phyloP scores from a whole-genome alignment of 2,888 invertebrate genomes.

The Phania funesta region DNA sequence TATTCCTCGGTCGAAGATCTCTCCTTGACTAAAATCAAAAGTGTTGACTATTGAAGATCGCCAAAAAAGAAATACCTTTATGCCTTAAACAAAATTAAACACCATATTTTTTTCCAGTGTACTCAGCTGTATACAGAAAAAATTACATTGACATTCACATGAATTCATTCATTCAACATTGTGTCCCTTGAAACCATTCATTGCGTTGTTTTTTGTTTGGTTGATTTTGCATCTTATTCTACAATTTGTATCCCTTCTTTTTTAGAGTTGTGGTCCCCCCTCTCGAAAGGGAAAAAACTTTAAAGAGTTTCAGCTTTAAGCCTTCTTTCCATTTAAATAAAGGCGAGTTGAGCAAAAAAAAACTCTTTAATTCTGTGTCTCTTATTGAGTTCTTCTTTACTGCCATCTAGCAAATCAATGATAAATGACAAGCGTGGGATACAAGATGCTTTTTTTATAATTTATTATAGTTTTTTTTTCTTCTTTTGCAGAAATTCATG shows the following conservation, averaged over 20 bases:
- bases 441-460: slow-evolving; percentile 35
- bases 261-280: neutral
- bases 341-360: slow-evolving; percentile 32
- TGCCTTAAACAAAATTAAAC: neutral
- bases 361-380: slow-evolving; percentile 20
- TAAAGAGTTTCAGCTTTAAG: slow-evolving; percentile 29
- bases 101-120: slow-evolving; percentile 1
- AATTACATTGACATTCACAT: slow-evolving; percentile 38
- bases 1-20: too few relatives aligned
- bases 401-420: slow-evolving; percentile 56
- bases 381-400: slow-evolving; percentile 17
- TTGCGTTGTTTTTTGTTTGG: neutral
- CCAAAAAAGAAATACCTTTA: neutral
- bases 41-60: too few relatives aligned
- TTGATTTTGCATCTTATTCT: slow-evolving; percentile 23
- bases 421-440: slow-evolving; percentile 67
- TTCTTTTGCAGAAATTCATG: slow-evolving; percentile 23
- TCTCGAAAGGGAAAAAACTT: neutral
- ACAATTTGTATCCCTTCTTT: slow-evolving; percentile 39
- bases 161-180: slow-evolving; percentile 17
- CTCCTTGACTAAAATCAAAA: too few relatives aligned
- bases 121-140: neutral
- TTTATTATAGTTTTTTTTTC: slow-evolving; percentile 5
- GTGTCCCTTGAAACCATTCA: slow-evolving; percentile 16
- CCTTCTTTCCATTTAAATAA: slow-evolving; percentile 19